Conservation (phyloP, 2,797 vertebrate genomes). For the Amblyraja radiata region DNA sequence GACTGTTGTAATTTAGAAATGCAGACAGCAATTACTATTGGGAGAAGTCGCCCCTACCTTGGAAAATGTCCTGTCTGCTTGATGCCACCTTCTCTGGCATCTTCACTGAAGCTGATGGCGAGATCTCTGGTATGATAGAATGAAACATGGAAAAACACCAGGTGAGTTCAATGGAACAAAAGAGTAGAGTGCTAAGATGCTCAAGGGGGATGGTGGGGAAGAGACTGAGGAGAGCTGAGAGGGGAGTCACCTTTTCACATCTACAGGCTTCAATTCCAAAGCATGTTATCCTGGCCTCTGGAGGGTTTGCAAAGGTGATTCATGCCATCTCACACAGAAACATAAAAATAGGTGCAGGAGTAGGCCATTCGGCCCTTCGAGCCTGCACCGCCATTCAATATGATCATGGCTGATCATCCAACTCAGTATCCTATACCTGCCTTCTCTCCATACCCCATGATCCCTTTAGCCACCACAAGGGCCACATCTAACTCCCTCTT, state of each 20-base stretch:
- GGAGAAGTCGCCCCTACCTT: conserved; percentile 52
- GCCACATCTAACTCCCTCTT: too few relatives aligned
- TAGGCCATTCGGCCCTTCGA: too few relatives aligned
- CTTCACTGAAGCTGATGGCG: conserved; percentile 51
- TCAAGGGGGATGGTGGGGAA: neutral
- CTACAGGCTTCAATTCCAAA: neutral
- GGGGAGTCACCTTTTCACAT: neutral
- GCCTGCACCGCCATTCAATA: too few relatives aligned
- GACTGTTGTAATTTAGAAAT: neutral
- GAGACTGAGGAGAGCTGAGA: neutral
- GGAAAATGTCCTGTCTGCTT: conserved; percentile 69
- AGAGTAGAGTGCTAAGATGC: neutral
- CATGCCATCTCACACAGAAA: too few relatives aligned
- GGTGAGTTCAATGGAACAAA: neutral
- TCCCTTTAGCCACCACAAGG: too few relatives aligned
- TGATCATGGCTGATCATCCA: too few relatives aligned
- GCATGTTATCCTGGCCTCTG: neutral
- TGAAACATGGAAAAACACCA: neutral
- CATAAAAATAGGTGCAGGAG: too few relatives aligned
- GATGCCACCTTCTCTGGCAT: conserved; percentile 68
- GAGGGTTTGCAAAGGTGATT: neutral
- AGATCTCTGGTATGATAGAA: conserved; percentile 51
- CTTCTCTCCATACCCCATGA: too few relatives aligned
- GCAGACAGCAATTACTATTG: neutral
- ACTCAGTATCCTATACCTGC: too few relatives aligned